phyloP scores from a whole-genome alignment of 2,888 invertebrate genomes.

The Punctoribates punctum region DNA sequence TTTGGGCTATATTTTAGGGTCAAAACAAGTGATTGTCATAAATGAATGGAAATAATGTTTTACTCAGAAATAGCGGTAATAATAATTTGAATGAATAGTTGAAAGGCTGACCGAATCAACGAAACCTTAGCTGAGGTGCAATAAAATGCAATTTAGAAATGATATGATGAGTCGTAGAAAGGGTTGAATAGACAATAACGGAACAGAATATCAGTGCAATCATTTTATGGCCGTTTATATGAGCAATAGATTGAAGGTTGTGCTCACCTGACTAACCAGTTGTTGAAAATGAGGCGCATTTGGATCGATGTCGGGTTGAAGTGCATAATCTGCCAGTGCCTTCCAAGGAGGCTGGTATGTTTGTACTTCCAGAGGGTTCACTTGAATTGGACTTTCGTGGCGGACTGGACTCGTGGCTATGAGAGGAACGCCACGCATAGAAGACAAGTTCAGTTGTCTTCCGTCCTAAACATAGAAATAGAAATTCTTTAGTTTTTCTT shows the following conservation, averaged over 20 bases:
- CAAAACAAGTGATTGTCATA: too few relatives aligned
- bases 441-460: constrained; percentile 85
- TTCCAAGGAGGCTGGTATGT: constrained; percentile 98
- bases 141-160: constrained; percentile 1
- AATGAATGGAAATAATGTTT: not conserved
- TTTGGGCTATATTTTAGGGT: too few relatives aligned
- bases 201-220: not conserved
- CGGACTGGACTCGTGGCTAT: constrained; percentile 77
- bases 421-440: constrained; percentile 96
- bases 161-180: not conserved
- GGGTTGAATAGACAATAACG: not conserved
- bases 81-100: not conserved
- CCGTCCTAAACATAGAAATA: constrained; percentile 68
- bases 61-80: not conserved
- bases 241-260: not conserved
- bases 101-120: not conserved
- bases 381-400: constrained; percentile 68
- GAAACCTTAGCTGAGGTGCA: not conserved
- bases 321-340: constrained; percentile 89
- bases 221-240: constrained; percentile 9
- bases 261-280: constrained; percentile 81
- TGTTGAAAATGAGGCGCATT: constrained; percentile 91
- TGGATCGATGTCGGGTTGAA: constrained; percentile 84
- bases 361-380: constrained; percentile 79
- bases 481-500: not conserved